Evolutionary conservation across 2,113 vertebrate genomes (phyloP).

Genomic region (Piliocolobus tephrosceles): DNA sequence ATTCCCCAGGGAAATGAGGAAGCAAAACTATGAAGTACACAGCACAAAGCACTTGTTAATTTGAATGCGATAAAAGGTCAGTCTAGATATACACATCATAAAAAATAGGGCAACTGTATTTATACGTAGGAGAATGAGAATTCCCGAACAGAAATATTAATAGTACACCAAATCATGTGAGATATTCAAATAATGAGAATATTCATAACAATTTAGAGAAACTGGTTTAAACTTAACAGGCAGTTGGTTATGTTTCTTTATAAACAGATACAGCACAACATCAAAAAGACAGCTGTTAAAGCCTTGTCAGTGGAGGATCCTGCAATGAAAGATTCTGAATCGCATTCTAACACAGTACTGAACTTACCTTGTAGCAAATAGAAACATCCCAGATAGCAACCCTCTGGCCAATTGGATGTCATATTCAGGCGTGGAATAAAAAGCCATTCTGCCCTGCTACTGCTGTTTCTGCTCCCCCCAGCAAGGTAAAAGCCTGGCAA

Average conservation of each 20-base stretch:
- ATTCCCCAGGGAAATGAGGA: background rate
- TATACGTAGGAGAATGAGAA: background rate
- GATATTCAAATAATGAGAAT: background rate
- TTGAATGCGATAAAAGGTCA: background rate
- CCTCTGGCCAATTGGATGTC: slow-evolving; percentile 79
- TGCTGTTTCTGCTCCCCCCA: slow-evolving; percentile 81
- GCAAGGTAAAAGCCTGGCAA: slow-evolving; percentile 81
- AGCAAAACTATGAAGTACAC: background rate
- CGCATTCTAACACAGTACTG: background rate
- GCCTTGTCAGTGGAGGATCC: background rate
- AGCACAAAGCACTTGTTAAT: background rate
- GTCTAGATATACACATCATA: background rate
- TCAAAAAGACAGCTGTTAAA: background rate
- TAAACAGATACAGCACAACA: background rate
- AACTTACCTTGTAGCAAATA: slow-evolving; percentile 85
- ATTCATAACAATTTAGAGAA: background rate
- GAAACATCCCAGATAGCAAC: slow-evolving; percentile 84
- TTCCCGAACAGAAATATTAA: background rate
- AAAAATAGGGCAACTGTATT: background rate
- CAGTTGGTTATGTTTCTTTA: background rate
- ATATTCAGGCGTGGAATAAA: slow-evolving; percentile 80
- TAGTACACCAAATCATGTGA: background rate
- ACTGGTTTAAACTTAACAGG: background rate
- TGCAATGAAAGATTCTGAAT: background rate
- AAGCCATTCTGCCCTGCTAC: slow-evolving; percentile 74